phyloP scores from a whole-genome alignment of 2,113 vertebrate species.

The Bufo bufo region DNA sequence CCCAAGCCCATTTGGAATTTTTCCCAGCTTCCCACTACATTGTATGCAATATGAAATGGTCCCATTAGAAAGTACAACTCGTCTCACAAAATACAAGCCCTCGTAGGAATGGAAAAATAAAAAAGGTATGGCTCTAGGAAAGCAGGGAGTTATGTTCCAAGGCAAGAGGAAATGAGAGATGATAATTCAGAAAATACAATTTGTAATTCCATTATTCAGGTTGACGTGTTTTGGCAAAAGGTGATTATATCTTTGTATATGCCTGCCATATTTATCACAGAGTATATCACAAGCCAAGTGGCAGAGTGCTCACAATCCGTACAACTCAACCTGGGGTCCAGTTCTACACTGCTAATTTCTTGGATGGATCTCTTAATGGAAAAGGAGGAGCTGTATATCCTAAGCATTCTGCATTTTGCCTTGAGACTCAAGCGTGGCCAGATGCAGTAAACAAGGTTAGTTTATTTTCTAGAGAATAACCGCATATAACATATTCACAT shows the following conservation, averaged over 20 bases:
- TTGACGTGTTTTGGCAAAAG: neutral
- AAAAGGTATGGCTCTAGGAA: no score
- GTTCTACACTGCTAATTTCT: conserved; percentile 93
- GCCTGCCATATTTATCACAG: conserved; percentile 63
- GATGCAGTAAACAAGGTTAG: conserved; percentile 89
- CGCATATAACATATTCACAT: no score
- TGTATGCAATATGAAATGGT: no score
- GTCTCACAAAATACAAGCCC: no score
- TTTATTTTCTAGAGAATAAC: neutral
- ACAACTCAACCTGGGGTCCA: conserved; percentile 92
- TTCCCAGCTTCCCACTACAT: no score
- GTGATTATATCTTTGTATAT: neutral
- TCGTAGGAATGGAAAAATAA: no score
- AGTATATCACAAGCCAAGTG: conserved; percentile 77
- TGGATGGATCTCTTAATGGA: conserved; percentile 84
- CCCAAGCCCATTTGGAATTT: no score
- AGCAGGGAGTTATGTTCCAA: neutral
- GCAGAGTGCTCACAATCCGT: conserved; percentile 83
- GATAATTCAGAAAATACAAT: neutral
- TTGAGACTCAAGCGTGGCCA: conserved; percentile 95
- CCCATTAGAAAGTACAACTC: no score
- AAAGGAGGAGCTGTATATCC: conserved; percentile 77
- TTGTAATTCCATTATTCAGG: neutral
- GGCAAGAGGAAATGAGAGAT: neutral
- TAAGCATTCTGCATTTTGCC: conserved; percentile 88